Conservation (phyloP, 2,113 vertebrate species). For the Neodontobutis hainanensis region DNA sequence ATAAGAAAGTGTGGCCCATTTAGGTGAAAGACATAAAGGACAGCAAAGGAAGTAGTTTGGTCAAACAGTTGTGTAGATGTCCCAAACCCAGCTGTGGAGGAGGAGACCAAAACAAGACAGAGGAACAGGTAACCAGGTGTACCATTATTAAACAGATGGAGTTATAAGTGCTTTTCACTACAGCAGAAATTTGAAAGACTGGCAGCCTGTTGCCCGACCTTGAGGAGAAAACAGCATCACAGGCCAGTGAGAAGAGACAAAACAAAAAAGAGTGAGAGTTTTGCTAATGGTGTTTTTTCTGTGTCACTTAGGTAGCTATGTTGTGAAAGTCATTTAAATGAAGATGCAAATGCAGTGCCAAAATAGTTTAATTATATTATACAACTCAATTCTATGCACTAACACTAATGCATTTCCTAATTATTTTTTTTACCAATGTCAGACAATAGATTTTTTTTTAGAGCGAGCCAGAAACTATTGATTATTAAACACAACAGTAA, state of each 20-base stretch:
- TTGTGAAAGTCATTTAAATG: too few species aligned
- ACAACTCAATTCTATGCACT: neutral
- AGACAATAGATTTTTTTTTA: neutral
- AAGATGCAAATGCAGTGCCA: too few species aligned
- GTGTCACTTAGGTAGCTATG: too few species aligned
- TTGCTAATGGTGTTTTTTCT: too few species aligned
- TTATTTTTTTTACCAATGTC: neutral
- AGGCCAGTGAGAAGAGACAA: constrained; percentile 14
- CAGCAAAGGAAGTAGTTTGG: constrained; percentile 21
- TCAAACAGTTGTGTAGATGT: constrained; percentile 41
- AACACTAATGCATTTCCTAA: too few species aligned
- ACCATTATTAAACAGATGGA: constrained; percentile 62
- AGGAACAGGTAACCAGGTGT: constrained; percentile 33
- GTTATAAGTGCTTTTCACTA: constrained; percentile 63
- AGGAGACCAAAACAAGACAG: constrained; percentile 34
- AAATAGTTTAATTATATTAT: neutral
- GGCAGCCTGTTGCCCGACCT: constrained; percentile 34
- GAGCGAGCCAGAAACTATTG: constrained; percentile 18
- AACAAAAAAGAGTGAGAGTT: neutral
- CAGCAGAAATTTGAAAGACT: constrained; percentile 63
- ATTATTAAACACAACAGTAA: constrained; percentile 29
- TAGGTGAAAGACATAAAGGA: constrained; percentile 20
- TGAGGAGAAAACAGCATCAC: constrained; percentile 15
- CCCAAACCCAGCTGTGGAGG: constrained; percentile 52
- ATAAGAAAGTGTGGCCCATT: neutral